Evolutionary conservation across 2,113 vertebrate species (phyloP), one percentile per base, ranked within the genome.

Genomic region (Leptodactylus fuscus): DNA sequence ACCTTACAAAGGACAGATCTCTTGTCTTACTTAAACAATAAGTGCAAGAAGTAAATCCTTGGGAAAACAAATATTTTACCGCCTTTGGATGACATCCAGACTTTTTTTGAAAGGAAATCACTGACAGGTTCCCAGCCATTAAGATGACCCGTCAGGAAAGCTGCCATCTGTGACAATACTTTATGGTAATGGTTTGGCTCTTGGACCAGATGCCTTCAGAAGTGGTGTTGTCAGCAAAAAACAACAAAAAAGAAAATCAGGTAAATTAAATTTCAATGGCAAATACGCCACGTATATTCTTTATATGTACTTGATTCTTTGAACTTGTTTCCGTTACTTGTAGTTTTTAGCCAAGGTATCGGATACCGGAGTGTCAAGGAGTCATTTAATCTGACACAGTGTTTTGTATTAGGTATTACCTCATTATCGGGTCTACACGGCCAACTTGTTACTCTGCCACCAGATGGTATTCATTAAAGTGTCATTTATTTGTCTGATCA

Each of bases 91-190:
- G 65, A 4, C 0, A 0, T 67, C 18, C 79, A 2, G 38, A 15
- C 5, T 74, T 36, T 89, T 60, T 74, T 29, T 6, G 70, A 81
- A 78, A 71, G 0, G 73, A 71, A 86, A 85, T 15, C 36, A 9
- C 82, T 87, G 76, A 84, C 0, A 73, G 55, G 49, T 81, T 18
- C 74, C 1, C 32, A 85, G 69, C 20, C 80, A 81, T 48, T 85
- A 87, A 88, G 88, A 86, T 32, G 27, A 88, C 15, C 3, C 85
- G 41, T 79, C 32, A 83, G 60, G 79, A 86, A 87, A 48, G 74
- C 38, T 82, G 18, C 27, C 60, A 78, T 0, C 71, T 6, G 1
- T 81, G 81, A 83, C 24, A 86, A 86, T 82, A n/a, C 44, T 15
- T 88, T 84, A 77, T 38, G 3, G 65, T 34, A 77, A 67, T 49